phyloP scores from a whole-genome alignment of 2,113 vertebrate genomes.

The Corydoras sp. region DNA sequence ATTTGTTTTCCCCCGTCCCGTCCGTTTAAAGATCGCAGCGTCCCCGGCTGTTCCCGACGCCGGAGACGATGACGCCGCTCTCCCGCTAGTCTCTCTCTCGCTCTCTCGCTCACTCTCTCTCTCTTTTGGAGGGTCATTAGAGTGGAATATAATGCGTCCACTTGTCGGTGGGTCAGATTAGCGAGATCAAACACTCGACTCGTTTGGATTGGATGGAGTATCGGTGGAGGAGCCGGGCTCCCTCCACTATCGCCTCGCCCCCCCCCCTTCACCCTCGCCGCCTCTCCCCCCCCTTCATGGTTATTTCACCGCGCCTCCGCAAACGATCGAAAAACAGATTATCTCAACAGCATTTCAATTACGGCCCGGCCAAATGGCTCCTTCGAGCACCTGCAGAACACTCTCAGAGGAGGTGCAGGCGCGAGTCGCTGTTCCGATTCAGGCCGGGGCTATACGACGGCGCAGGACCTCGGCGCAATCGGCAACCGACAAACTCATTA shows the following conservation, averaged over 20 bases:
- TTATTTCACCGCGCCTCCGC: neutral
- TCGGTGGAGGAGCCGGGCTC: conserved; percentile 1
- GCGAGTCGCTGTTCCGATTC: conserved; percentile 16
- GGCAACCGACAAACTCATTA: too few relatives aligned
- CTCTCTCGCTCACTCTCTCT: conserved; percentile 7
- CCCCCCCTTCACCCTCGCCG: conserved; percentile 2
- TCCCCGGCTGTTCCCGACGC: conserved; percentile 16
- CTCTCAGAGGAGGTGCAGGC: conserved; percentile 11
- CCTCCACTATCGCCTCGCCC: too few relatives aligned
- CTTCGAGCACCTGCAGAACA: conserved; percentile 26
- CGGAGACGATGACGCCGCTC: conserved; percentile 8
- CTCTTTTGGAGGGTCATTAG: conserved; percentile 29
- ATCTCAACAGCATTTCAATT: conserved; percentile 32
- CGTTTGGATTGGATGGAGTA: conserved; percentile 14
- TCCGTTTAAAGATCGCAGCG: conserved; percentile 20
- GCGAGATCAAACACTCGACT: conserved; percentile 33
- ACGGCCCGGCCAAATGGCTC: neutral
- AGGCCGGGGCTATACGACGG: neutral
- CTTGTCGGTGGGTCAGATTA: conserved; percentile 35
- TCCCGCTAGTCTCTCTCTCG: conserved; percentile 1
- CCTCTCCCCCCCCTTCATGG: neutral
- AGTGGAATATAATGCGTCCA: conserved; percentile 31
- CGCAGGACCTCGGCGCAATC: too few relatives aligned
- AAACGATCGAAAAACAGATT: conserved; percentile 21
- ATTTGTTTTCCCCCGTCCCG: conserved; percentile 15